These are phyloP conservation scores for Cossypha dichroa DNA, from an alignment of 2,797 vertebrate genomes.

Conservation along the genomic window DNA sequence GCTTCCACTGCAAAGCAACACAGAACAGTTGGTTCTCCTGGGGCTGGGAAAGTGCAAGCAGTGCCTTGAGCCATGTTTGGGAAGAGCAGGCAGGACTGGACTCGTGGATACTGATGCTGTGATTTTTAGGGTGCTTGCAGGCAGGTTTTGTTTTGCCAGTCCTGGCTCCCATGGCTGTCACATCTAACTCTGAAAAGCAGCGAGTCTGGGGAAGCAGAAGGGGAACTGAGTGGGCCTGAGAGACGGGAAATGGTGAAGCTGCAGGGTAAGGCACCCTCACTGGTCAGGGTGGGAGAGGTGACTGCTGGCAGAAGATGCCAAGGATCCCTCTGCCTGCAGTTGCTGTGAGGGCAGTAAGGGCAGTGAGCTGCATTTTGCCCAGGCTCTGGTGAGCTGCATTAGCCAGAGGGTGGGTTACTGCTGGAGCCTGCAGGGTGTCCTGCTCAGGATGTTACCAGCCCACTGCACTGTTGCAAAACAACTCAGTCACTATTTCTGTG, in stretches of 20 bases:
- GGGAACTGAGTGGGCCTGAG: background rate
- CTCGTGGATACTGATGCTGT: accelerated
- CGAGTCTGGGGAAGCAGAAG: background rate
- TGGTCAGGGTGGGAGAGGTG: background rate
- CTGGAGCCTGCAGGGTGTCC: accelerated
- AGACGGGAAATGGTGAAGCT: background rate
- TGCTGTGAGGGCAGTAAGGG: background rate
- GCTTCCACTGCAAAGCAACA: constrained; percentile 60
- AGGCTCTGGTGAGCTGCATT: background rate
- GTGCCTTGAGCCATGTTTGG: accelerated
- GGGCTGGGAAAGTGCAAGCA: background rate
- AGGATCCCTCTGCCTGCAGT: background rate
- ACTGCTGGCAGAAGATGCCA: background rate
- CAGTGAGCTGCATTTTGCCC: background rate
- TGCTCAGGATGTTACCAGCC: accelerated
- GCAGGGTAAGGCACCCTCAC: background rate
- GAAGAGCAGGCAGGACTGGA: background rate
- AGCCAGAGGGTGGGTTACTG: background rate
- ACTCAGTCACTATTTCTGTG: background rate
- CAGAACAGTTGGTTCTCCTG: background rate
- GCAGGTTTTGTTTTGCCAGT: background rate
- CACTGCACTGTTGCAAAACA: accelerated
- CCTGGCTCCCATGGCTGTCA: background rate
- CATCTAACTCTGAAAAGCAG: background rate
- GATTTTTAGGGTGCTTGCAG: background rate